These are phyloP conservation scores for Boulengeromyrus knoepffleri DNA, from an alignment of 2,113 vertebrate species.

Conservation along the genomic window DNA sequence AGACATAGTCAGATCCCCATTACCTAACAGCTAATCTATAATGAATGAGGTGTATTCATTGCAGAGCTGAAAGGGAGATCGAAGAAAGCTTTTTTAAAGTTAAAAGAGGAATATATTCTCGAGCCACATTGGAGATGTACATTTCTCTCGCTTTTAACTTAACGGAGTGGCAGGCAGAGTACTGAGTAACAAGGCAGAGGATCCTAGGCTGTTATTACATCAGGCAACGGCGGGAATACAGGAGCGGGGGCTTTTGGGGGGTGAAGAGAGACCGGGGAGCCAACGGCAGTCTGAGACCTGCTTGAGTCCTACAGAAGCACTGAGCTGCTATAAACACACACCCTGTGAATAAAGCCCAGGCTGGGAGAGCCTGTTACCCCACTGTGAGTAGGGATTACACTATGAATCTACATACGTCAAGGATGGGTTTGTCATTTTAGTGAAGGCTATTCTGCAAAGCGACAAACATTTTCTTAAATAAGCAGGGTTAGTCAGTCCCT, in stretches of 20 bases:
- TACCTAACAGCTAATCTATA: constrained; percentile 26
- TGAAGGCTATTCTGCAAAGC: not conserved
- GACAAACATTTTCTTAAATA: not conserved
- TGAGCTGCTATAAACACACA: constrained; percentile 43
- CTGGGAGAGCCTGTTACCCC: constrained; percentile 22
- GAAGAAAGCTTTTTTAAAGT: not conserved
- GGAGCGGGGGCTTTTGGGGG: not conserved
- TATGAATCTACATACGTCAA: not conserved
- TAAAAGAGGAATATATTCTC: constrained; percentile 8
- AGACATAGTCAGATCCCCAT: constrained; percentile 17
- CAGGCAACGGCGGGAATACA: not conserved
- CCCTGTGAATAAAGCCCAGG: constrained; percentile 36
- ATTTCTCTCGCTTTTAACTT: not conserved
- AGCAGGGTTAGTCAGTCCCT: not conserved
- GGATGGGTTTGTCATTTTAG: not conserved
- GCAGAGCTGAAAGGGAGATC: constrained; percentile 1
- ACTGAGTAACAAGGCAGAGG: not conserved
- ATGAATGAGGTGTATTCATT: constrained; percentile 12
- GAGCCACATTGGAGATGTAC: not conserved
- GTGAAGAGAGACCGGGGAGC: not conserved
- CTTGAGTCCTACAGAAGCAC: constrained; percentile 17
- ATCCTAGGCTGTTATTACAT: not conserved
- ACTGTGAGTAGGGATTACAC: not conserved
- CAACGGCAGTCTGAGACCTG: not conserved
- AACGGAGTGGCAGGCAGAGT: not conserved